These are phyloP conservation scores for Cavia porcellus DNA, from an alignment of 2,113 vertebrate species.

Conservation along the genomic window DNA sequence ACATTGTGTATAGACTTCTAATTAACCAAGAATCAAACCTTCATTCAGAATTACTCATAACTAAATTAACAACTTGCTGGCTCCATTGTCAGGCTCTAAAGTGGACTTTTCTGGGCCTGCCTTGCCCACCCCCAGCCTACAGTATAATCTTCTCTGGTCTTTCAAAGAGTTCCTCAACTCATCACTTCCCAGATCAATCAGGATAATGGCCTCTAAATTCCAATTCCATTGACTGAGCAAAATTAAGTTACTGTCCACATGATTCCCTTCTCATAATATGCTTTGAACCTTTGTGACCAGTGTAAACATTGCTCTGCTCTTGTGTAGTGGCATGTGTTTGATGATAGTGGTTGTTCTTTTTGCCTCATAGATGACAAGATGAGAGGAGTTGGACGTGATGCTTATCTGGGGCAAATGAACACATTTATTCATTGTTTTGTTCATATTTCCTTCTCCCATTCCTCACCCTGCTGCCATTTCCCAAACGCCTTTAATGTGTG, in stretches of 20 bases:
- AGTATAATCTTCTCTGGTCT: neutral
- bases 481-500: neutral
- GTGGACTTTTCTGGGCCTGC: neutral
- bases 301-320: neutral
- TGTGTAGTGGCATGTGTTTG: neutral
- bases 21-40: neutral
- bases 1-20: neutral
- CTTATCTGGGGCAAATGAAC: neutral
- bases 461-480: neutral
- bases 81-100: neutral
- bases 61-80: neutral
- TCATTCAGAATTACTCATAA: neutral
- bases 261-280: neutral
- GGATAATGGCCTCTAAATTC: constrained; percentile 8
- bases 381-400: neutral
- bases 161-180: constrained; percentile 13
- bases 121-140: neutral
- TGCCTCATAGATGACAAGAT: neutral
- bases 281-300: neutral
- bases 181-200: neutral
- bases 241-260: neutral
- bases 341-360: neutral
- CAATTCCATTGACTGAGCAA: neutral
- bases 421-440: neutral
- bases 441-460: neutral